Percentiles rank a stretch among this genome's conserved stretches.
These are phyloP conservation scores for Teleopsis dalmanni DNA, from an alignment of 1,140 invertebrate genomes.

Conservation along the genomic window DNA sequence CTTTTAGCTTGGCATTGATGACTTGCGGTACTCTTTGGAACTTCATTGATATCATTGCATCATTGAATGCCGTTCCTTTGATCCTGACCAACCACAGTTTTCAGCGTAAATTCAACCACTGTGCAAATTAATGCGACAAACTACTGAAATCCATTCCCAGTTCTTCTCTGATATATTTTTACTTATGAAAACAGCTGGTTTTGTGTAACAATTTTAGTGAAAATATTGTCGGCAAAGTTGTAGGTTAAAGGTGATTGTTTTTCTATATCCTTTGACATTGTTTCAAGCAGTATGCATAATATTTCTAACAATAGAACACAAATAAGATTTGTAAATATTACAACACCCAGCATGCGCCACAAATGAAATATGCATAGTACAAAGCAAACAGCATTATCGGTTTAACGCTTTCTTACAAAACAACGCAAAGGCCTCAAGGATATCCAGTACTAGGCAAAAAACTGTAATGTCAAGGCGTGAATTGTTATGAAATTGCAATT, in stretches of 20 bases:
- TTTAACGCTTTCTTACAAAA: slow-evolving; percentile 2
- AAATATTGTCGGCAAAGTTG: no score
- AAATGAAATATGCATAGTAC: not conserved
- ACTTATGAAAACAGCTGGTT: no score
- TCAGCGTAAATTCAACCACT: slow-evolving; percentile 1
- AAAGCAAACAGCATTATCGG: not conserved
- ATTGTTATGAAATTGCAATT: slow-evolving; percentile 10
- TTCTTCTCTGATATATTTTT: no score
- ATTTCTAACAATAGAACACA: slow-evolving; percentile 4
- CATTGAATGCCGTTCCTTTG: not conserved
- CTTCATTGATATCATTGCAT: not conserved
- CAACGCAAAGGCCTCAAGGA: not conserved
- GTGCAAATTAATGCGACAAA: slow-evolving; percentile 1
- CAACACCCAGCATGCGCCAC: slow-evolving; percentile 10
- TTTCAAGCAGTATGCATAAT: no score
- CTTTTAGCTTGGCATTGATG: not conserved
- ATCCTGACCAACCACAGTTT: slow-evolving; percentile 2
- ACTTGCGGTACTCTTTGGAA: no score
- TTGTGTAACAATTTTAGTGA: no score
- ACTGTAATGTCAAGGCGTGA: slow-evolving; percentile 8
- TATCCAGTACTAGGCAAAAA: not conserved
- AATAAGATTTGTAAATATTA: slow-evolving; percentile 10
- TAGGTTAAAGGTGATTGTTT: no score
- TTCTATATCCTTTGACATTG: no score
- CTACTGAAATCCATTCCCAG: slow-evolving; percentile 1